These are phyloP conservation scores for Melanerpes formicivorus DNA, from an alignment of 2,113 vertebrate genomes.

Conservation along the genomic window DNA sequence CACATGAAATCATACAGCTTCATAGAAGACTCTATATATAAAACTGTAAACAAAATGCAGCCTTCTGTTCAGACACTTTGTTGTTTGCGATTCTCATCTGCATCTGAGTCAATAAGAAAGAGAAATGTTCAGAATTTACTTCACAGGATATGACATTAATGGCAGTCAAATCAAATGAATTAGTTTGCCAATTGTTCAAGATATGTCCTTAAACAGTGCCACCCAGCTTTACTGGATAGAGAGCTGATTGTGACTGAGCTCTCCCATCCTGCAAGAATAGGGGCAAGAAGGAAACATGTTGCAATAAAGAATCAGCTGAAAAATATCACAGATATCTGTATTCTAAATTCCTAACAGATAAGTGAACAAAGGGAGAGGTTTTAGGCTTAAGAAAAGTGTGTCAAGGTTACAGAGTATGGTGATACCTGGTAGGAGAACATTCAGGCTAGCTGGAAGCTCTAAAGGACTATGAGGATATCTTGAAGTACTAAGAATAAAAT, in stretches of 20 bases:
- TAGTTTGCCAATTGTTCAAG: neutral
- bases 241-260: neutral
- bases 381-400: neutral
- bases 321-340: neutral
- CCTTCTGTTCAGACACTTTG: neutral
- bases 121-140: neutral
- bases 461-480: neutral
- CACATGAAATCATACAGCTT: neutral
- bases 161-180: neutral
- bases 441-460: neutral
- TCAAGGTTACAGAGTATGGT: rapidly evolving
- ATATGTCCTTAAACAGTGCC: neutral
- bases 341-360: no score
- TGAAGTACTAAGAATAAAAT: neutral
- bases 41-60: neutral
- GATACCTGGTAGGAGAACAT: neutral
- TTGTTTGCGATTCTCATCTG: neutral
- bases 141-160: neutral
- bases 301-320: neutral
- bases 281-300: neutral
- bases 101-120: neutral
- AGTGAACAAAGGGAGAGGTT: neutral
- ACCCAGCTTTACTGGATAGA: neutral
- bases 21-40: neutral
- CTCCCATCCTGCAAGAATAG: neutral